Percentiles rank a stretch among this genome's conserved stretches.
Evolutionary conservation across 2,888 invertebrate species (phyloP).

Genomic region (Amiota communis): DNA sequence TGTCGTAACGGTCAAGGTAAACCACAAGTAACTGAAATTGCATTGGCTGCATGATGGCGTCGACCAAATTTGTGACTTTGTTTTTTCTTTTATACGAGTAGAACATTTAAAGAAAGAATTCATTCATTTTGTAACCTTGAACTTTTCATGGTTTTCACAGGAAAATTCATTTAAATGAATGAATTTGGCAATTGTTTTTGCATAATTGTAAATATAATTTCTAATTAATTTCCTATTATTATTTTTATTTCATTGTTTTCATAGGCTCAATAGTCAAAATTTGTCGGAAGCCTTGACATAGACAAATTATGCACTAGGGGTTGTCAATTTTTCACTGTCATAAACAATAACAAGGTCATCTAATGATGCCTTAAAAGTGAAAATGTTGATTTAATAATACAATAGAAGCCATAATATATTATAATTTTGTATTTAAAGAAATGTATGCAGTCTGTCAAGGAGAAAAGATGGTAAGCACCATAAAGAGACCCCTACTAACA

Average conservation of each 20-base stretch:
- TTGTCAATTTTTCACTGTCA: no score
- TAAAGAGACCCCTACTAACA: no score
- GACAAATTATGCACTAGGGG: background rate
- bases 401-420: no score
- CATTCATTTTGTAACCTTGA: background rate
- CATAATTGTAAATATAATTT: background rate
- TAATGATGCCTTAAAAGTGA: no score
- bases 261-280: background rate
- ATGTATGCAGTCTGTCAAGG: no score
- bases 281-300: background rate
- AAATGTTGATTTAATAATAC: no score
- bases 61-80: background rate
- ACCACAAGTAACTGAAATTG: slow-evolving; percentile 30
- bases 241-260: background rate
- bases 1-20: slow-evolving; percentile 59
- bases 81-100: no score
- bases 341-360: no score
- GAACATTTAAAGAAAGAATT: no score
- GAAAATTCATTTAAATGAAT: background rate
- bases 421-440: no score
- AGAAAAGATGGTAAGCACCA: no score
- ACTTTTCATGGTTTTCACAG: background rate
- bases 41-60: background rate
- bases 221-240: slow-evolving; percentile 1
- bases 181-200: slow-evolving; percentile 8